phyloP scores from a whole-genome alignment of 1,140 invertebrate species.

The Prorops nasuta region DNA sequence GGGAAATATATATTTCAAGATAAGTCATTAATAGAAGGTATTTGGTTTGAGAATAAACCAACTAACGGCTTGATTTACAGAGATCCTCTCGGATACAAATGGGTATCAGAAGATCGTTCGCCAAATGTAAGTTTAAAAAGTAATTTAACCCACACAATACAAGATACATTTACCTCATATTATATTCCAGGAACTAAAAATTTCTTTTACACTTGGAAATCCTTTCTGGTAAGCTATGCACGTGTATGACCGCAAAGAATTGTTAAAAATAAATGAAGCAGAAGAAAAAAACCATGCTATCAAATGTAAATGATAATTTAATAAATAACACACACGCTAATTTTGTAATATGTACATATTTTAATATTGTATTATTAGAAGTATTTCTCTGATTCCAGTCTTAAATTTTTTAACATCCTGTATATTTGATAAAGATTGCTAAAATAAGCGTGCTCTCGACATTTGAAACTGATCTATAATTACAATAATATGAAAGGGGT shows the following conservation, averaged over 20 bases:
- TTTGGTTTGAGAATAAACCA: constrained; percentile 26
- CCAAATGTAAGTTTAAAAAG: constrained; percentile 4
- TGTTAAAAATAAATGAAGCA: neutral
- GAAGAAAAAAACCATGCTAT: neutral
- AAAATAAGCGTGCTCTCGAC: too few species aligned
- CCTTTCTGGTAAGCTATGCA: constrained; percentile 25
- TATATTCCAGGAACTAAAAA: constrained; percentile 9
- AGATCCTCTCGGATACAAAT: constrained; percentile 23
- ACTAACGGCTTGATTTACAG: constrained; percentile 16
- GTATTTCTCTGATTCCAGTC: too few species aligned
- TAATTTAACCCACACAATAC: neutral
- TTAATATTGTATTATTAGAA: neutral
- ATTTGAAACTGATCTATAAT: too few species aligned
- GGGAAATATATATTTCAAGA: constrained; percentile 32
- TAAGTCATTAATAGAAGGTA: constrained; percentile 16
- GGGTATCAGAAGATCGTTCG: constrained; percentile 11
- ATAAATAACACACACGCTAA: neutral
- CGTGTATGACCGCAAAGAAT: neutral
- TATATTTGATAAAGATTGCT: too few species aligned
- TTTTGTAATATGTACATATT: neutral
- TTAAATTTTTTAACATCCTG: too few species aligned
- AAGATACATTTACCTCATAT: neutral
- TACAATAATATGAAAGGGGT: too few species aligned
- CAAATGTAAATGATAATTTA: neutral
- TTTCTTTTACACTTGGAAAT: constrained; percentile 25